phyloP scores from a whole-genome alignment of 2,113 vertebrate genomes.

The Amia ocellicauda region DNA sequence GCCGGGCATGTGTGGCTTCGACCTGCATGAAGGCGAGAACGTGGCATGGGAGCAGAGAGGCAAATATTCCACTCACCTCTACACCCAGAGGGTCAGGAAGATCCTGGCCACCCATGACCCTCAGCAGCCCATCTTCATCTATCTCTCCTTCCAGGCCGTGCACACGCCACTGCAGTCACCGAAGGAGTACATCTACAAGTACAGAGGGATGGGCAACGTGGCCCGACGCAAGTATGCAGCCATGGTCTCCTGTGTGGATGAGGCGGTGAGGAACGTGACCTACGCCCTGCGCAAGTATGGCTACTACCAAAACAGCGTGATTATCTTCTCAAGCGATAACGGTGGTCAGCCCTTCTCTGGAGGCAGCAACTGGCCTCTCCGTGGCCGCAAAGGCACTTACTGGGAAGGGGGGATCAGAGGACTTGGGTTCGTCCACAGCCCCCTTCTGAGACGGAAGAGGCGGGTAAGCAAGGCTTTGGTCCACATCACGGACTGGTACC shows the following conservation, averaged over 20 bases:
- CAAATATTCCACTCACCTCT: conserved; percentile 94
- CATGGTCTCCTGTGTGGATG: conserved; percentile 94
- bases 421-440: conserved; percentile 93
- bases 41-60: conserved; percentile 86
- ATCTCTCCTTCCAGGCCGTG: conserved; percentile 91
- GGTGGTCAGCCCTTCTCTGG: conserved; percentile 92
- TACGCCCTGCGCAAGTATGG: conserved; percentile 89
- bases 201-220: conserved; percentile 80
- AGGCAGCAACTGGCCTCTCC: conserved; percentile 93
- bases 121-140: conserved; percentile 85
- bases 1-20: conserved; percentile 81
- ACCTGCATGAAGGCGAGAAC: conserved; percentile 87
- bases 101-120: conserved; percentile 85
- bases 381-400: conserved; percentile 94
- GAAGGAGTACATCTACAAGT: conserved; percentile 86
- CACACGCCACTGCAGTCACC: conserved; percentile 93
- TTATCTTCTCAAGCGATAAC: conserved; percentile 92
- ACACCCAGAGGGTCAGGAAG: conserved; percentile 80
- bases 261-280: conserved; percentile 91
- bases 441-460: conserved; percentile 78
- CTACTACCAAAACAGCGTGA: conserved; percentile 90
- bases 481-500: conserved; percentile 98
- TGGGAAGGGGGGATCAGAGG: conserved; percentile 94
- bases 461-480: conserved; percentile 81
- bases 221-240: conserved; percentile 87